Evolutionary conservation across 2,113 vertebrate species (phyloP).

Genomic region (Epinephelus fuscoguttatus): DNA sequence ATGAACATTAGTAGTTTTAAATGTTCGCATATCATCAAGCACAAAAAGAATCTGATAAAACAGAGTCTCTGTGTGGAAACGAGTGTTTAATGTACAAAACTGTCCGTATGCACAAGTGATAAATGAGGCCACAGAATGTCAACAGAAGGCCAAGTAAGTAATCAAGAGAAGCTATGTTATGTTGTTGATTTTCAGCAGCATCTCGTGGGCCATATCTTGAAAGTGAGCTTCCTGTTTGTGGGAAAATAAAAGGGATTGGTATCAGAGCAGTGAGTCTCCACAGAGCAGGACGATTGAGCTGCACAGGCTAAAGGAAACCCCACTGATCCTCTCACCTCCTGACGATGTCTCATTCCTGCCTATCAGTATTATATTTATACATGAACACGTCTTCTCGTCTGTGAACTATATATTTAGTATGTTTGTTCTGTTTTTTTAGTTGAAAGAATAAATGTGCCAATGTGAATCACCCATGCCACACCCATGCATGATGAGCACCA

Average conservation of each 20-base stretch:
- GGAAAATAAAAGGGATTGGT: conserved; percentile 14
- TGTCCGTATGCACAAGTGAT: not conserved
- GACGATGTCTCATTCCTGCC: conserved; percentile 72
- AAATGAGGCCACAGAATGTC: conserved; percentile 13
- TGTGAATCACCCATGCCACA: conserved; percentile 72
- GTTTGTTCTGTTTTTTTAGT: conserved; percentile 61
- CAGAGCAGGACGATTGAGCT: conserved; percentile 77
- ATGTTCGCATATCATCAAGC: not conserved
- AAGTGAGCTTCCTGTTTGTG: not conserved
- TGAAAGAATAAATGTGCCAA: conserved; percentile 78
- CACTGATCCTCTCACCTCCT: conserved; percentile 56
- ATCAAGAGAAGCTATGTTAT: not conserved
- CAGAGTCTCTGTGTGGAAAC: not conserved
- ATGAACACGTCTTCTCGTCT: conserved; percentile 56
- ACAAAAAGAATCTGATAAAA: not conserved
- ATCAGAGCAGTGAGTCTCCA: conserved; percentile 52
- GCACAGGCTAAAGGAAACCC: conserved; percentile 67
- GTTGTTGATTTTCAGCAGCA: conserved; percentile 11
- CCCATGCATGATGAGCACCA: conserved; percentile 76
- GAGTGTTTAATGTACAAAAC: not conserved
- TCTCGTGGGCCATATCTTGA: not conserved
- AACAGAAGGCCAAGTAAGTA: not conserved
- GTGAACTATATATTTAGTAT: conserved; percentile 72
- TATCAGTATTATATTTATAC: conserved; percentile 76
- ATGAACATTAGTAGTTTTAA: not conserved